Percentiles rank a stretch among this genome's conserved stretches.
Evolutionary conservation across 2,888 invertebrate genomes (phyloP).

Genomic region (Loripinus fragilis): DNA sequence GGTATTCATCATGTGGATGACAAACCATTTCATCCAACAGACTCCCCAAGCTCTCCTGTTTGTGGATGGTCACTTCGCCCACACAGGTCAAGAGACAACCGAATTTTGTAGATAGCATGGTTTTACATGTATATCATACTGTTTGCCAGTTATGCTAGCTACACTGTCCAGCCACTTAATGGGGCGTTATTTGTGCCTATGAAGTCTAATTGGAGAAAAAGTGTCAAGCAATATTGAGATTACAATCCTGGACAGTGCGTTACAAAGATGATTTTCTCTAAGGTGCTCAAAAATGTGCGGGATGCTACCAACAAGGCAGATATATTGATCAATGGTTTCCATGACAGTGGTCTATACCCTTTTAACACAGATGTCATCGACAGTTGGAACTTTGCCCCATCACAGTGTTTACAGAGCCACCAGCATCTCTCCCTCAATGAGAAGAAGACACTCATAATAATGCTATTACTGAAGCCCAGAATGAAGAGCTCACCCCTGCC

Average conservation of each 20-base stretch:
- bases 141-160: constrained; percentile 43
- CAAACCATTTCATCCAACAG: constrained; percentile 1
- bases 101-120: constrained; percentile 33
- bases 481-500: no score
- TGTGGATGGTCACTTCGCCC: constrained; percentile 48
- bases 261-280: constrained; percentile 30
- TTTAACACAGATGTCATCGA: constrained; percentile 7
- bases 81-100: no score
- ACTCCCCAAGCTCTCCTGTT: constrained; percentile 27
- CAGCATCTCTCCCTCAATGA: no score
- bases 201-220: not conserved
- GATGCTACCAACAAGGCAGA: constrained; percentile 25
- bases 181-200: not conserved
- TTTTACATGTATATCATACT: constrained; percentile 49
- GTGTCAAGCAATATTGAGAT: not conserved
- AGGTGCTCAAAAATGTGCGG: constrained; percentile 25
- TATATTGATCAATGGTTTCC: constrained; percentile 33
- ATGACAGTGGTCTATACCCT: constrained; percentile 33
- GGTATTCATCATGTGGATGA: constrained; percentile 25
- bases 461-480: no score
- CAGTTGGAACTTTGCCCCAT: constrained; percentile 13
- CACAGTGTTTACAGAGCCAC: not conserved
- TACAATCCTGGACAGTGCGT: constrained; percentile 14
- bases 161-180: constrained; percentile 13
- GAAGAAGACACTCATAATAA: no score